phyloP scores from a whole-genome alignment of 2,888 invertebrate genomes.

The Perizoma flavofasciatum region DNA sequence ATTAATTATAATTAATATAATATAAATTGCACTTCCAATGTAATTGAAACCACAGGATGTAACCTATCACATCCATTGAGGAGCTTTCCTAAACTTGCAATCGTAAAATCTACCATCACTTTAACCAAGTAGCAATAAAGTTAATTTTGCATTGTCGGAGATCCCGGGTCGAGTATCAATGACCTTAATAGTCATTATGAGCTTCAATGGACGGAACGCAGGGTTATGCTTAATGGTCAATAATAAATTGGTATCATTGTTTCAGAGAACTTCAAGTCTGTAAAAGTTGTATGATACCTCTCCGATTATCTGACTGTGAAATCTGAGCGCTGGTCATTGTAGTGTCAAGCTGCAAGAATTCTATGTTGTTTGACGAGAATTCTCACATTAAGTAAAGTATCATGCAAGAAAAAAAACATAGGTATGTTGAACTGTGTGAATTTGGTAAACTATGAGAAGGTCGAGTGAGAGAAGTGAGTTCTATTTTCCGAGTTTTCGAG shows the following conservation, averaged over 20 bases:
- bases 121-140: slow-evolving; percentile 41
- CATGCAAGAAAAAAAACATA: no score
- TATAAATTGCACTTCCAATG: slow-evolving; percentile 65
- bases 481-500: no score
- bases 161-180: slow-evolving; percentile 52
- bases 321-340: no score
- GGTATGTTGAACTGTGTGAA: no score
- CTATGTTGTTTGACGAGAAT: no score
- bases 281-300: slow-evolving; percentile 8
- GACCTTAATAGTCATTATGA: slow-evolving; percentile 58
- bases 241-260: slow-evolving; percentile 30
- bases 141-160: slow-evolving; percentile 38
- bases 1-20: slow-evolving; percentile 48
- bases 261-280: slow-evolving; percentile 12
- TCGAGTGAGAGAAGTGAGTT: no score
- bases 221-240: slow-evolving; percentile 39
- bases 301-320: no score
- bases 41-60: slow-evolving; percentile 80
- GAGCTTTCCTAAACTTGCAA: slow-evolving; percentile 63
- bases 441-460: no score
- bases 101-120: slow-evolving; percentile 33
- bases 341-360: not conserved
- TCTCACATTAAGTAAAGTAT: no score
- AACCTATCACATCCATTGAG: slow-evolving; percentile 72
- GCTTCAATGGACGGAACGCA: slow-evolving; percentile 52